Base-by-base conservation (phyloP, 1,140 invertebrate species). In the Eufriesea mexicana region DNA sequence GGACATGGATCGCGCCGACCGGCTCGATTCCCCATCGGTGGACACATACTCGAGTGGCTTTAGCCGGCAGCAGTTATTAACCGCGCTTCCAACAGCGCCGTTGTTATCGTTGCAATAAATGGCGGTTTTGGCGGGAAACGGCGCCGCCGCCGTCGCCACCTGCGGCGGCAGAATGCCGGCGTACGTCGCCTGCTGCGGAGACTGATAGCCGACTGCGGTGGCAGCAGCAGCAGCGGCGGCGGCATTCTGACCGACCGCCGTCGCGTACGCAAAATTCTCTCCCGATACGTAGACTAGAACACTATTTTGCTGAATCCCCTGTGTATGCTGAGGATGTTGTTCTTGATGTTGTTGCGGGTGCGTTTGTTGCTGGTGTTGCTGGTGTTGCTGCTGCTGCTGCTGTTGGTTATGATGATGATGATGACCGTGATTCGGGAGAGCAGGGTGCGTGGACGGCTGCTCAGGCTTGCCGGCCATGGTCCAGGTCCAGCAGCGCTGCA, bases 401-500 rank as follows among this genome's bases (percentile, higher is more conserved):
- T 86, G 81, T 89, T 91, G 86, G 73, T 90, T 84, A 18, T 90
- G 91, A 57, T 92, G 91, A 35, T 91, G 92, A 88, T 92, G 93
- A 90, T 92, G 90, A 78, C 90, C 89, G 86, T 92, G 92, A 91
- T 91, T 92, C 90, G 91, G 91, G 89, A 90, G 91, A 93, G 90
- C 92, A 91, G 93, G 91, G 91, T 93, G 93, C 89, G 93, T 92
- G 89, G 91, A 90, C 90, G 91, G 91, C 90, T 92, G 92, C 92
- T 94, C 94, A 95, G 94, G 93, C 94, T 95, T 94, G 92, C 94
- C 94, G 92, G 94, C 94, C 94, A 95, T 94, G 91, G 92, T 95
- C 94, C 93, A 93, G 93, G 93, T 94, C 93, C 93, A 94, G 93
- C 93, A 93, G 93, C 89, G 91, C 86, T 92, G 91, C 90, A 92